Conservation (phyloP, 2,113 vertebrate species). For the Tragelaphus strepsiceros region DNA sequence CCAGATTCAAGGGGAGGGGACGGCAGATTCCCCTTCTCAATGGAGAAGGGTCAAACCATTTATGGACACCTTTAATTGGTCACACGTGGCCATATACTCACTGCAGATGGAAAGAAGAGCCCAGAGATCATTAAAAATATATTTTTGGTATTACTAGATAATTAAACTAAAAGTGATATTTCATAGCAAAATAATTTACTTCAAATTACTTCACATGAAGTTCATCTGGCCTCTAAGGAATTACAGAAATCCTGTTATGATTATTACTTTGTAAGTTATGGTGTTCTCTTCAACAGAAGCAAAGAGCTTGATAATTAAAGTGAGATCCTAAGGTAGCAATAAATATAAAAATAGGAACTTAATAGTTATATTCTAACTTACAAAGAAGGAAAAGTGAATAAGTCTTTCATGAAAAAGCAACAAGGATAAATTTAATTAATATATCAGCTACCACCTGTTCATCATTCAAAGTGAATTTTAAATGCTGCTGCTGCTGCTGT, state of each 20-base stretch:
- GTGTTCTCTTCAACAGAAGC: constrained; percentile 29
- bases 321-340: constrained; percentile 36
- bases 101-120: neutral
- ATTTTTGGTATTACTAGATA: neutral
- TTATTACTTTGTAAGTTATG: constrained; percentile 45
- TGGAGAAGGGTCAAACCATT: neutral
- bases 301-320: constrained; percentile 40
- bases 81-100: neutral
- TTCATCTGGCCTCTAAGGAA: constrained; percentile 29
- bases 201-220: constrained; percentile 44
- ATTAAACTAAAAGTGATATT: constrained; percentile 50
- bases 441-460: constrained; percentile 43
- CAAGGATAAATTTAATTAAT: constrained; percentile 50
- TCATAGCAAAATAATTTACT: constrained; percentile 53
- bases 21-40: neutral
- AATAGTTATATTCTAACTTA: neutral
- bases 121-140: constrained; percentile 6
- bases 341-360: constrained; percentile 38
- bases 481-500: neutral
- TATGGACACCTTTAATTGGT: neutral
- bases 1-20: neutral
- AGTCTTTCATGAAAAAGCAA: constrained; percentile 13
- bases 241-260: constrained; percentile 12
- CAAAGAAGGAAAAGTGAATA: constrained; percentile 28
- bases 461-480: constrained; percentile 62